These are phyloP conservation scores for Centropristis striata DNA, from an alignment of 2,113 vertebrate species.

Conservation along the genomic window DNA sequence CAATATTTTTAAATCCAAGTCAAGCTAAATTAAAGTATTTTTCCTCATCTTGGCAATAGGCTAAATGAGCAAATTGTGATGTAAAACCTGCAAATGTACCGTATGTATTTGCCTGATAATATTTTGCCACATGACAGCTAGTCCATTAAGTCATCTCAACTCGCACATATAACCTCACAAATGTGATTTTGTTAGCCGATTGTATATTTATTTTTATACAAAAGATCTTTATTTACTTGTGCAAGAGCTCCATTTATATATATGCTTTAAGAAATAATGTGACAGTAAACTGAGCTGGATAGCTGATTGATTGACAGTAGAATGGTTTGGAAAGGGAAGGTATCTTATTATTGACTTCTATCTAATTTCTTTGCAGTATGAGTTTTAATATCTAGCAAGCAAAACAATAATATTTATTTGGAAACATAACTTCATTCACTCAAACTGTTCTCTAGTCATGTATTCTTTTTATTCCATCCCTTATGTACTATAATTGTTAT, in stretches of 20 bases:
- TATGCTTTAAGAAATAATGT: conserved; percentile 19
- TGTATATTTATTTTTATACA: conserved; percentile 52
- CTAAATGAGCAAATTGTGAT: neutral
- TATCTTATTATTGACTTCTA: neutral
- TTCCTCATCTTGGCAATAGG: neutral
- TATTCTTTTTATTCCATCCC: conserved; percentile 3
- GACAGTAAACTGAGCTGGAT: neutral
- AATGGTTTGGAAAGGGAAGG: conserved; percentile 40
- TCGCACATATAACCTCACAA: neutral
- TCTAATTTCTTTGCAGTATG: neutral
- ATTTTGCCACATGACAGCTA: neutral
- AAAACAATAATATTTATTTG: conserved; percentile 3
- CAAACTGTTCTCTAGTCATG: conserved; percentile 4
- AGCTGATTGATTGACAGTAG: neutral
- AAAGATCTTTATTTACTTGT: conserved; percentile 12
- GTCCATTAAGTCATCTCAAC: neutral
- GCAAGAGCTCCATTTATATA: neutral
- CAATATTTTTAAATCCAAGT: neutral
- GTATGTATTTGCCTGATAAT: neutral
- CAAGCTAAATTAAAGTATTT: neutral
- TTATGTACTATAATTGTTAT: conserved; percentile 28
- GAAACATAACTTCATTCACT: conserved; percentile 1
- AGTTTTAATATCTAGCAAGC: conserved; percentile 1
- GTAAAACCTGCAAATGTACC: neutral
- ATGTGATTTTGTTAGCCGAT: neutral